Conservation (phyloP, 2,888 invertebrate species). For the Portevinia maculata region DNA sequence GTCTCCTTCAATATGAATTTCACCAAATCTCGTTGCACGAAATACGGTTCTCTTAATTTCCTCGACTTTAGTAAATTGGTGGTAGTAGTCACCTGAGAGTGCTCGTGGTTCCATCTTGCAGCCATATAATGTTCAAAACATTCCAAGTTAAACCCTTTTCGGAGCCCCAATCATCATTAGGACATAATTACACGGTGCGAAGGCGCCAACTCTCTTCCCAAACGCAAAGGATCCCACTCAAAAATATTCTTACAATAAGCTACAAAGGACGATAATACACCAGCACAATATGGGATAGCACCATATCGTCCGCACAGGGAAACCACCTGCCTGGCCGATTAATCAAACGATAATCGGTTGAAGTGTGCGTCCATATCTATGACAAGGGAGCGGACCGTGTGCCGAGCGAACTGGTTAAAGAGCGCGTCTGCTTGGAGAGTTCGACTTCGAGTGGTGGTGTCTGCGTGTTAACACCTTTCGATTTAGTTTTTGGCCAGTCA, state of each 20-base stretch:
- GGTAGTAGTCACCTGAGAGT: slow-evolving; percentile 31
- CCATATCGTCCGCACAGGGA: slow-evolving; percentile 19
- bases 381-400: slow-evolving; percentile 34
- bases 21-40: slow-evolving; percentile 36
- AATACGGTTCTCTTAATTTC: slow-evolving; percentile 48
- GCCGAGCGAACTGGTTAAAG: slow-evolving; percentile 36
- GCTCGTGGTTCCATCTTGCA: slow-evolving; percentile 49
- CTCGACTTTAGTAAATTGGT: slow-evolving; percentile 19
- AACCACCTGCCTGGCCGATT: slow-evolving; percentile 68
- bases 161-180: slow-evolving; percentile 65
- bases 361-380: slow-evolving; percentile 61
- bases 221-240: slow-evolving; percentile 43
- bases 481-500: slow-evolving; percentile 63
- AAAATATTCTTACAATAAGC: slow-evolving; percentile 34
- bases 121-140: slow-evolving; percentile 34
- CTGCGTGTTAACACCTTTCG: slow-evolving; percentile 72
- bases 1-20: slow-evolving; percentile 21
- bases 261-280: slow-evolving; percentile 27
- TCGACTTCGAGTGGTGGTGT: slow-evolving; percentile 48
- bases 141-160: slow-evolving; percentile 58
- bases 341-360: slow-evolving; percentile 71
- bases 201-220: slow-evolving; percentile 43
- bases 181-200: slow-evolving; percentile 59
- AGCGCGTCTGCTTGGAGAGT: too few relatives aligned
- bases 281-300: slow-evolving; percentile 51